Evolutionary conservation across 2,888 invertebrate species (phyloP), one percentile per base, ranked within the genome.

Genomic region (Acronicta psi): DNA sequence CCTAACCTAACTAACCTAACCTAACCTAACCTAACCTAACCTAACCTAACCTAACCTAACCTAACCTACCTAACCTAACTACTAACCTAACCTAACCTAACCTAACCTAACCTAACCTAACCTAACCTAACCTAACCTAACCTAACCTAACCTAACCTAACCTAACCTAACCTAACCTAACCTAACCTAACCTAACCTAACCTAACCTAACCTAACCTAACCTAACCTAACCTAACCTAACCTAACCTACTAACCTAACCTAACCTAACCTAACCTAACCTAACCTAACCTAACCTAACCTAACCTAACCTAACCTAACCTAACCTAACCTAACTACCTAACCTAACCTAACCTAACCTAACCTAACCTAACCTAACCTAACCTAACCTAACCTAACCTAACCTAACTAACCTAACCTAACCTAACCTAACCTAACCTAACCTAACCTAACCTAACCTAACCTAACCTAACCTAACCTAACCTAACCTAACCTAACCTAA

Each of bases 301-400:
- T 62, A 66, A 68, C 59, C 68, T 59, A 59, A 67, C 59, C 59
- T 60, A 60, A 63, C 62, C 62, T 63, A 54, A 54, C 54, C 54
- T 54, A 54, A 54, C 54, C 54, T 54, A 54, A 54, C 54, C 54
- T 54, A 67, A 67, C 62, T 56, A 67, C 62, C 62, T 63, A 68
- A 68, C 63, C 59, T 54, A 68, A 63, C 59, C 63, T 63, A 63
- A 60, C 60, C 63, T 62, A 60, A 60, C 62, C 58, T 62, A 61
- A 59, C 69, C 59, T 59, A 65, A 55, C 69, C 59, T 59, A 62
- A 64, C 66, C 57, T 64, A 67, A 67, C 67, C 67, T 65, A 64
- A 71, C 67, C 70, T 73, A 73, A 70, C 73, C 73, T 66, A 67
- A 73, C 67, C 73, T 65, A 67, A 73, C 67, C 73, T 67, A 73